These are phyloP conservation scores for Ptilodon capucinus DNA, from an alignment of 2,888 invertebrate genomes.

Conservation along the genomic window DNA sequence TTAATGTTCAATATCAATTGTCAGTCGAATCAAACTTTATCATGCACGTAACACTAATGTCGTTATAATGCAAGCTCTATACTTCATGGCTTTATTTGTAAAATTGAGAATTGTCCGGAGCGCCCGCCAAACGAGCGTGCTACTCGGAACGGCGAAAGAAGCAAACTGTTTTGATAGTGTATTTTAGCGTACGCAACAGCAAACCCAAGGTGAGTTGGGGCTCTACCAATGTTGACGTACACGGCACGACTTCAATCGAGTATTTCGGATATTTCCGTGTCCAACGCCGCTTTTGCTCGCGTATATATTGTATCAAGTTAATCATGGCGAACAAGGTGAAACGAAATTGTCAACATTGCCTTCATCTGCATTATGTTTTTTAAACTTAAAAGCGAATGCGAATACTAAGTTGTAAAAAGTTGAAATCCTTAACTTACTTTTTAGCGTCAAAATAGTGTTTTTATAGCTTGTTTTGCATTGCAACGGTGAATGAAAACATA, in stretches of 20 bases:
- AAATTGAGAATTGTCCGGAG: conserved; percentile 22
- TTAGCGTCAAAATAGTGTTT: conserved; percentile 2
- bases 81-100: conserved; percentile 36
- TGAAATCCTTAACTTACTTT: conserved; percentile 54
- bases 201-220: conserved; percentile 71
- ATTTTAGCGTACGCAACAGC: conserved; percentile 74
- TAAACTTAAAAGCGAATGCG: conserved; percentile 37
- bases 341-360: conserved; percentile 6
- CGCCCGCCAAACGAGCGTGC: conserved; percentile 49
- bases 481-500: not conserved
- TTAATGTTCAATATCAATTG: conserved; percentile 10
- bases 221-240: conserved; percentile 49
- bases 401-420: conserved; percentile 39
- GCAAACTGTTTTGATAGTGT: conserved; percentile 79
- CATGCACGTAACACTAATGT: conserved; percentile 42
- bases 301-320: not conserved
- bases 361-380: conserved; percentile 12
- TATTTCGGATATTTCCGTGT: conserved; percentile 33
- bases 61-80: conserved; percentile 13
- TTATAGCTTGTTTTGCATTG: not conserved
- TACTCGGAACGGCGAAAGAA: conserved; percentile 49
- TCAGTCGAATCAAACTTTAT: conserved; percentile 23
- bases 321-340: conserved; percentile 6
- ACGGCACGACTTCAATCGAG: conserved; percentile 49
- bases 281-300: conserved; percentile 44